These are phyloP conservation scores for Eulacestoma nigropectus DNA, from an alignment of 2,113 vertebrate species.

Conservation along the genomic window DNA sequence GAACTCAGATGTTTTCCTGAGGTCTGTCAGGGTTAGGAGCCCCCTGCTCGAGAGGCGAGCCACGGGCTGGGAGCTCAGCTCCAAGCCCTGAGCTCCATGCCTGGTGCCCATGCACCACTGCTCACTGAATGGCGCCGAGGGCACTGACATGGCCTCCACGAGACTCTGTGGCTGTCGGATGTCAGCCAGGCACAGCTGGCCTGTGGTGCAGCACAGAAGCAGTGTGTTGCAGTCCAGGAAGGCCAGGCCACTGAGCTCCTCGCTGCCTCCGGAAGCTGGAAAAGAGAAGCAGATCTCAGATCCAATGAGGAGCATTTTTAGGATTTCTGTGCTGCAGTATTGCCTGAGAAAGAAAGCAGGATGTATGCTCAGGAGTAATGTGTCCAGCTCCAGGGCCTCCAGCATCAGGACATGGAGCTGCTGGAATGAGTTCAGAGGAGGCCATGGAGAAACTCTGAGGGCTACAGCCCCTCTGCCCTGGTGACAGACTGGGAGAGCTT, in stretches of 20 bases:
- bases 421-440: background rate
- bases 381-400: background rate
- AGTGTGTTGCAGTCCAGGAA: constrained; percentile 70
- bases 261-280: background rate
- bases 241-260: constrained; percentile 72
- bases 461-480: background rate
- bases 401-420: background rate
- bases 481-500: background rate
- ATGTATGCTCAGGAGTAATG: background rate
- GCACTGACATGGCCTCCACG: background rate
- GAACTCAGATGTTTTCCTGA: constrained; percentile 53
- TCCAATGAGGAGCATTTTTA: rapidly evolving
- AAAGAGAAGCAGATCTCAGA: background rate
- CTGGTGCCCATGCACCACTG: constrained; percentile 71
- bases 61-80: constrained; percentile 2
- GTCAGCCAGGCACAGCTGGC: constrained; percentile 75
- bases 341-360: background rate
- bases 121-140: rapidly evolving
- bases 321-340: background rate
- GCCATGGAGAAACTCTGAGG: background rate
- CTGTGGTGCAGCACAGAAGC: constrained; percentile 70
- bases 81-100: background rate
- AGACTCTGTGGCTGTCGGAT: constrained; percentile 57
- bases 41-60: constrained; percentile 74
- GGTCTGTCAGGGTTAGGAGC: constrained; percentile 70